A percentile compares a stretch with the other conserved stretches of the same genome.
phyloP scores from a whole-genome alignment of 2,113 vertebrate species.

The Corythoichthys intestinalis region DNA sequence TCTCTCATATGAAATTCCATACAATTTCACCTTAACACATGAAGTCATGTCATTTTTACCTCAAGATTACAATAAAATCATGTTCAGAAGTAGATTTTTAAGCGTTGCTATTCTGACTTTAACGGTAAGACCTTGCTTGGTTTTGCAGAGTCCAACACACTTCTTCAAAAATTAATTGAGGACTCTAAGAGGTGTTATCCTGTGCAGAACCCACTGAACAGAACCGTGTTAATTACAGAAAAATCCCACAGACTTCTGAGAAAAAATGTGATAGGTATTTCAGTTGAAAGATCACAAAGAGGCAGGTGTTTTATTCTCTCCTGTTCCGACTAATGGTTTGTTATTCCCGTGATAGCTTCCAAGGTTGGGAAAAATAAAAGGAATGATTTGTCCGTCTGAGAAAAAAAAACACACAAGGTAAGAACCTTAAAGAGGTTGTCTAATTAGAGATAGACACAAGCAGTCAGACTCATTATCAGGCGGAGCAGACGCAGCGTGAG shows the following conservation, averaged over 20 bases:
- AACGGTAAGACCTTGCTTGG: not conserved
- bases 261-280: not conserved
- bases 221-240: not conserved
- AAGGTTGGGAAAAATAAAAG: conserved; percentile 51
- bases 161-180: not conserved
- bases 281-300: not conserved
- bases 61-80: not conserved
- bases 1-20: not conserved
- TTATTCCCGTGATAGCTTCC: conserved; percentile 38
- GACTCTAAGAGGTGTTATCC: not conserved
- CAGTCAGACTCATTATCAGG: conserved; percentile 51
- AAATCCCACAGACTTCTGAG: not conserved
- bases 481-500: conserved; percentile 36
- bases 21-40: not conserved
- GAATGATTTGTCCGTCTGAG: conserved; percentile 41
- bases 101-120: not conserved
- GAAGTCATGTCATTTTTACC: not conserved
- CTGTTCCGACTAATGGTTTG: conserved; percentile 45
- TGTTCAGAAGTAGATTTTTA: not conserved
- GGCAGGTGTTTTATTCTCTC: conserved; percentile 2
- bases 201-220: not conserved
- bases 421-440: conserved; percentile 48
- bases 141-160: not conserved
- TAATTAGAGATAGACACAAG: conserved; percentile 51
- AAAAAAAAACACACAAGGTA: conserved; percentile 17